phyloP scores from a whole-genome alignment of 1,140 invertebrate species.

The Drosophila sturtevanti region DNA sequence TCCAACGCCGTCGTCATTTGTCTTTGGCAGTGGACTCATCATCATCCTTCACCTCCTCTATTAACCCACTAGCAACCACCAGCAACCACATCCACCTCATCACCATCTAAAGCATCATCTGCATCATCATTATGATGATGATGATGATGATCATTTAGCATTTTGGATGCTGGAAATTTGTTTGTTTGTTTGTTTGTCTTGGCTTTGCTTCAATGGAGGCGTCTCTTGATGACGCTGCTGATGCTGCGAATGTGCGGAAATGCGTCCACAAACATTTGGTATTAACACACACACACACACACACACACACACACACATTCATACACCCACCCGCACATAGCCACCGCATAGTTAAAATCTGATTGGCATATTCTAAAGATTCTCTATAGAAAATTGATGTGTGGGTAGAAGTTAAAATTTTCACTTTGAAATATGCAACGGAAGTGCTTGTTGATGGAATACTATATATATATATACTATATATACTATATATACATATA shows the following conservation, averaged over 20 bases:
- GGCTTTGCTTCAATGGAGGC: constrained; percentile 47
- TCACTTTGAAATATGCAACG: not conserved
- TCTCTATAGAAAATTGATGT: not conserved
- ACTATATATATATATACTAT: not conserved
- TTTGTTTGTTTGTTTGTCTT: constrained; percentile 63
- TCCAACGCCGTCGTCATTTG: constrained; percentile 1
- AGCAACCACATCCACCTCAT: not conserved
- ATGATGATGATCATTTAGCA: constrained; percentile 24
- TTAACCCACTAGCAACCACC: too few relatives aligned
- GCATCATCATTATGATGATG: constrained; percentile 26
- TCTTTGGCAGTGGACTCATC: constrained; percentile 1
- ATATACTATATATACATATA: too few relatives aligned
- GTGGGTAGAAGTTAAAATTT: not conserved
- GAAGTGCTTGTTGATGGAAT: not conserved
- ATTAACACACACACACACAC: constrained; percentile 13
- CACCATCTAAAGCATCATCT: constrained; percentile 12
- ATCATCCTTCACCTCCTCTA: not conserved
- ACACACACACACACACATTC: constrained; percentile 10
- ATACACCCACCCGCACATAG: constrained; percentile 2
- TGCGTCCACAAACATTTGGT: constrained; percentile 32
- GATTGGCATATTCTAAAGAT: constrained; percentile 5
- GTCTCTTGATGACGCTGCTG: constrained; percentile 56
- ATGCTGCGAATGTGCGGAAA: constrained; percentile 46
- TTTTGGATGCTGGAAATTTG: constrained; percentile 53
- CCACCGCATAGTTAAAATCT: not conserved